phyloP scores from a whole-genome alignment of 2,797 vertebrate genomes.

The Mus minutoides region DNA sequence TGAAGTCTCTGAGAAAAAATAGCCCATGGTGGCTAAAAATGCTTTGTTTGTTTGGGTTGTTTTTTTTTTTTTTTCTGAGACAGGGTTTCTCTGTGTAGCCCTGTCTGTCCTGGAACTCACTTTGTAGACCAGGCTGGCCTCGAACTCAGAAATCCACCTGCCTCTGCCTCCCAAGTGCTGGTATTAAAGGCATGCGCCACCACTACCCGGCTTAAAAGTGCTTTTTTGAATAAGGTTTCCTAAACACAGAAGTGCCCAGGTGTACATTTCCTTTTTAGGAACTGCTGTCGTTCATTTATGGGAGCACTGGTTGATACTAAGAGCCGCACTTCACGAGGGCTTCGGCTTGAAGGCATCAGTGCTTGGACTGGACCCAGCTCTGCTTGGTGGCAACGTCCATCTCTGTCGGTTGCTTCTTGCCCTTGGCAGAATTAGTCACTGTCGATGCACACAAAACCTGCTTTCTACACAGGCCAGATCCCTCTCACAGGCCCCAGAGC shows the following conservation, averaged over 20 bases:
- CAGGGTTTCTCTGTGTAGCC: too few relatives aligned
- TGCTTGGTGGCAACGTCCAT: background rate
- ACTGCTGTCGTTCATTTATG: background rate
- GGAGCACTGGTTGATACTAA: background rate
- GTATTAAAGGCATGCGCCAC: too few relatives aligned
- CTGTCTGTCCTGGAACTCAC: too few relatives aligned
- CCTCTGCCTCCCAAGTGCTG: too few relatives aligned
- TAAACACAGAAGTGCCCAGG: background rate
- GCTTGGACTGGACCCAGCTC: background rate
- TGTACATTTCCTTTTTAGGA: background rate
- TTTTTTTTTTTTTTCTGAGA: too few relatives aligned
- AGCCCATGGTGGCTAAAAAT: background rate
- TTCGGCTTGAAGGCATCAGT: background rate
- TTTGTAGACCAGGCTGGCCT: too few relatives aligned
- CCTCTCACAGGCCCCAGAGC: background rate
- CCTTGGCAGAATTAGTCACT: background rate
- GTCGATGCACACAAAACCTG: background rate
- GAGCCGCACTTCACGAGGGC: background rate
- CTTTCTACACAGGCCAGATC: background rate
- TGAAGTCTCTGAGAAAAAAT: constrained; percentile 38
- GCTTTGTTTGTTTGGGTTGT: too few relatives aligned
- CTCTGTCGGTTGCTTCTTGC: background rate
- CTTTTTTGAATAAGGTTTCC: background rate
- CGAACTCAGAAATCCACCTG: too few relatives aligned
- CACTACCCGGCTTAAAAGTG: too few relatives aligned